These are phyloP conservation scores for Pseudorectes ferrugineus DNA, from an alignment of 2,113 vertebrate species.

Conservation along the genomic window DNA sequence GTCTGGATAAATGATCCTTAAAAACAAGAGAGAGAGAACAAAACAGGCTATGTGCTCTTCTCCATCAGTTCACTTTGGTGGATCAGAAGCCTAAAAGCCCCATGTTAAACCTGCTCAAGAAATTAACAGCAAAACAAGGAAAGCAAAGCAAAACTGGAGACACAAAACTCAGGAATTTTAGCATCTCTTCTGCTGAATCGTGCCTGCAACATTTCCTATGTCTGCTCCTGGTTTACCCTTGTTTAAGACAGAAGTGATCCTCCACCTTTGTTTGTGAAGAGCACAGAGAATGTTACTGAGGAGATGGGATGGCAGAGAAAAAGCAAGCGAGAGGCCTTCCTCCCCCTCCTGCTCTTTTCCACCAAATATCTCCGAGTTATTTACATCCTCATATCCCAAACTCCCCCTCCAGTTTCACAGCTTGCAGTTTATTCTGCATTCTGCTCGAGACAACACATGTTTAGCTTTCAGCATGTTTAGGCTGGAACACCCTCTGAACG, in stretches of 20 bases:
- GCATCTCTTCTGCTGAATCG: neutral
- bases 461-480: neutral
- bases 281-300: neutral
- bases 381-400: neutral
- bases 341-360: neutral
- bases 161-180: neutral
- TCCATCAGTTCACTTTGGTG: neutral
- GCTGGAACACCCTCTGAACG: neutral
- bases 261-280: neutral
- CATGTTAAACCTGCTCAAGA: neutral
- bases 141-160: neutral
- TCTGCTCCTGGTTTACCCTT: neutral
- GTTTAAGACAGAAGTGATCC: neutral
- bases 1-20: neutral
- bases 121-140: neutral
- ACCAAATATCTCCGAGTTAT: neutral
- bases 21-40: neutral
- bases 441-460: neutral
- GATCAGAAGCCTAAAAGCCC: neutral
- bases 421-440: slow-evolving; percentile 11
- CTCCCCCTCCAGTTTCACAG: slow-evolving; percentile 40
- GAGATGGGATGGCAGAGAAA: neutral
- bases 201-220: neutral
- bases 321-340: neutral
- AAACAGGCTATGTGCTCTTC: neutral